phyloP scores from a whole-genome alignment of 1,140 invertebrate genomes.

The Papilio aristodemus region DNA sequence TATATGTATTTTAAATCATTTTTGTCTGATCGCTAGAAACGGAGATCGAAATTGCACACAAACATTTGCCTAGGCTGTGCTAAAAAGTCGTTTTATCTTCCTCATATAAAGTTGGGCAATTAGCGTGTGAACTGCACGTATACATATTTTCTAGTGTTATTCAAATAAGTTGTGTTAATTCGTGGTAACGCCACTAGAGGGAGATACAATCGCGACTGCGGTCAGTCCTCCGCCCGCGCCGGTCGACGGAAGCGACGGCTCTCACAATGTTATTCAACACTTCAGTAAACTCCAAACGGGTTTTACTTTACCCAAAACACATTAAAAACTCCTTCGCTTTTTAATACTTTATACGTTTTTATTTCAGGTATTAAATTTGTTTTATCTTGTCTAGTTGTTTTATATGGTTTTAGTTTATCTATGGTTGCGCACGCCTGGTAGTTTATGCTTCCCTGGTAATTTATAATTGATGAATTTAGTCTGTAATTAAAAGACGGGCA shows the following conservation, averaged over 20 bases:
- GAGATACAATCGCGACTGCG: conserved; percentile 38
- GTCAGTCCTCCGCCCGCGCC: conserved; percentile 47
- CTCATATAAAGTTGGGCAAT: not conserved
- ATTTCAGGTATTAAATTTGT: conserved; percentile 24
- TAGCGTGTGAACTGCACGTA: not conserved
- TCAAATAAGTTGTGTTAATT: conserved; percentile 3
- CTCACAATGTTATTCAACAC: conserved; percentile 56
- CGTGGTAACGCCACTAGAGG: not conserved
- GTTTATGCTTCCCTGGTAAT: conserved; percentile 9
- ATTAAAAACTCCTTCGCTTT: conserved; percentile 46
- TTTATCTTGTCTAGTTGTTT: conserved; percentile 10
- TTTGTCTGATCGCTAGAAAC: too few species aligned
- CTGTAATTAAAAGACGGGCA: not conserved
- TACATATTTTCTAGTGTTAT: not conserved
- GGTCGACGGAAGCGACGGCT: conserved; percentile 49
- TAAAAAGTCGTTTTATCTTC: too few species aligned
- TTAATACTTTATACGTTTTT: conserved; percentile 23
- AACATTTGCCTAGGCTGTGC: too few species aligned
- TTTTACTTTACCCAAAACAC: conserved; percentile 59
- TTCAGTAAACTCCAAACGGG: conserved; percentile 52
- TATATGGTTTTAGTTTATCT: conserved; percentile 5
- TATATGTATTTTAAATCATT: too few species aligned
- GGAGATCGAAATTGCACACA: too few species aligned
- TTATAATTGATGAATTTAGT: not conserved
- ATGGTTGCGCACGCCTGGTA: conserved; percentile 14